A percentile compares a stretch with the other conserved stretches of the same genome.
These are phyloP conservation scores for Dicentrarchus labrax DNA, from an alignment of 2,113 vertebrate genomes.

Conservation along the genomic window DNA sequence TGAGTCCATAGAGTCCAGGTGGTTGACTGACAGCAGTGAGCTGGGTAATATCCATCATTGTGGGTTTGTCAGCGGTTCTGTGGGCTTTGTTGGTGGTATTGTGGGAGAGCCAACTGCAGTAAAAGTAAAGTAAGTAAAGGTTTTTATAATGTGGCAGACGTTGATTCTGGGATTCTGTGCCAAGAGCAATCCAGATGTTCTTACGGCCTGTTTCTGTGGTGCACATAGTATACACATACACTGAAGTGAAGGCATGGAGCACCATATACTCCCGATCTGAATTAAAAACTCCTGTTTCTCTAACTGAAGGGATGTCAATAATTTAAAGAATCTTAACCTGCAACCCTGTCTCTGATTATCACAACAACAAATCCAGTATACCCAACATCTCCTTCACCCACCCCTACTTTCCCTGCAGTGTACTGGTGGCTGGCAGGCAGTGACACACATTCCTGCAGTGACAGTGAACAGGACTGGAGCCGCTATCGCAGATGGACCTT, in stretches of 20 bases:
- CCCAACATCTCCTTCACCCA: conserved; percentile 21
- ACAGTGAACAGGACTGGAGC: conserved; percentile 69
- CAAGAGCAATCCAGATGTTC: conserved; percentile 73
- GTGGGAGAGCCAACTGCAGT: conserved; percentile 62
- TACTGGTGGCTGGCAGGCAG: conserved; percentile 44
- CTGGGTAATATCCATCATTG: conserved; percentile 64
- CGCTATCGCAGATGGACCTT: conserved; percentile 71
- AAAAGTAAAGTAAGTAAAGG: conserved; percentile 25
- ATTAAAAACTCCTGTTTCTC: conserved; percentile 1
- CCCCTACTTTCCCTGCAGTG: conserved; percentile 22
- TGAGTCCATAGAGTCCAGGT: conserved; percentile 51
- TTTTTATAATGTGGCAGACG: conserved; percentile 76
- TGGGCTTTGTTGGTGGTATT: conserved; percentile 71
- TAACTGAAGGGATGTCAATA: conserved; percentile 51
- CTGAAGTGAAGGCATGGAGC: conserved; percentile 2
- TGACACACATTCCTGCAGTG: conserved; percentile 67
- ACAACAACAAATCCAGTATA: conserved; percentile 27
- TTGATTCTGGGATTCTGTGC: conserved; percentile 66
- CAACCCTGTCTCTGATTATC: too few relatives aligned
- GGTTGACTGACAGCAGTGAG: conserved; percentile 59
- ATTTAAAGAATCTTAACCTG: conserved; percentile 25
- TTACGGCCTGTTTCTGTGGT: conserved; percentile 26
- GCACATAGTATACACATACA: not conserved
- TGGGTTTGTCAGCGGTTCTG: conserved; percentile 61
- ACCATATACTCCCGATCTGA: not conserved